Evolutionary conservation across 2,113 vertebrate species (phyloP).

Genomic region (Colistium nudipinnis): DNA sequence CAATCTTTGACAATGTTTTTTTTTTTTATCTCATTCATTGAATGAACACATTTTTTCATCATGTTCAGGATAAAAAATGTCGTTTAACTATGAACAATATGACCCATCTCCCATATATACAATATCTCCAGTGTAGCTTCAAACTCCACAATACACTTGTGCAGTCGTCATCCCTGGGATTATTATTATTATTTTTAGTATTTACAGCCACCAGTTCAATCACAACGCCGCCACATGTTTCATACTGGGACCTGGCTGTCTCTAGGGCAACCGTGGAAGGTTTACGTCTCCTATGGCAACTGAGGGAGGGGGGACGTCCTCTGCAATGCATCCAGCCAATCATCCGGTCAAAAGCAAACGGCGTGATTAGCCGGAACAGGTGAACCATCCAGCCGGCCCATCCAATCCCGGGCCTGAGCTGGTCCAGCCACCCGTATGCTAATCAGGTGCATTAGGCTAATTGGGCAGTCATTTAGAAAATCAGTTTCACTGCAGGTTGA

Average conservation of each 20-base stretch:
- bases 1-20: too few species aligned
- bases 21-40: too few species aligned
- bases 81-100: too few species aligned
- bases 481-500: constrained; percentile 39
- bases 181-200: background rate
- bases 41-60: too few species aligned
- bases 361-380: constrained; percentile 60
- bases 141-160: too few species aligned
- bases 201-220: constrained; percentile 18
- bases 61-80: too few species aligned
- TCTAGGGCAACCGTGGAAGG: constrained; percentile 79
- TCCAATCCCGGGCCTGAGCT: constrained; percentile 62
- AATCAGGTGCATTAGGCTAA: constrained; percentile 68
- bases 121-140: too few species aligned
- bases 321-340: constrained; percentile 65
- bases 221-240: constrained; percentile 44
- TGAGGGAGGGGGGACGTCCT: constrained; percentile 65
- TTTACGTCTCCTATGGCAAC: constrained; percentile 82
- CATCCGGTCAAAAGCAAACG: constrained; percentile 48
- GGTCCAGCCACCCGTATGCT: constrained; percentile 46
- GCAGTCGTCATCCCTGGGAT: background rate
- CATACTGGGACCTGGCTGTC: constrained; percentile 73
- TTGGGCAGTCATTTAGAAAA: constrained; percentile 57
- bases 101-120: too few species aligned
- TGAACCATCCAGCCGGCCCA: constrained; percentile 39